Evolutionary conservation across 2,888 invertebrate genomes (phyloP).

Genomic region (Sinelater perroti): DNA sequence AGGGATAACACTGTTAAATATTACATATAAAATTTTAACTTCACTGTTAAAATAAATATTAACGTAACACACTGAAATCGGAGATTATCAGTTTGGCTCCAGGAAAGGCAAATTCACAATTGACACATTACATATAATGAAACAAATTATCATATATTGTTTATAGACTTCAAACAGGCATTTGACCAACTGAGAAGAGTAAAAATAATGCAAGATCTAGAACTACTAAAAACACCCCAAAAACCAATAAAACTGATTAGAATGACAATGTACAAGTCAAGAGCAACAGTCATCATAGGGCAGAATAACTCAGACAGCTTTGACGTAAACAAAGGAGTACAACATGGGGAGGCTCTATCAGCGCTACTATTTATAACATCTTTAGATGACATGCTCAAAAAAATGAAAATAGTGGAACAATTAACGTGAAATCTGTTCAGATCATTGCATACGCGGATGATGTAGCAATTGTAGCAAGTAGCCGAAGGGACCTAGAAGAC

Average conservation of each 20-base stretch:
- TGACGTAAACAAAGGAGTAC: neutral
- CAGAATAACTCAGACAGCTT: neutral
- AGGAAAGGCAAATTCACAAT: neutral
- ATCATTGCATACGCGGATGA: slow-evolving; percentile 1
- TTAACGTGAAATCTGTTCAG: neutral
- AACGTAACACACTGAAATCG: neutral
- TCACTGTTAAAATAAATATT: neutral
- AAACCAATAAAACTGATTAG: neutral
- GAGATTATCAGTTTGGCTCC: neutral
- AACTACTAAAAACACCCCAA: neutral
- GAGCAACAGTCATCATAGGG: too few species aligned
- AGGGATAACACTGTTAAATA: neutral
- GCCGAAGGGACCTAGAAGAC: neutral
- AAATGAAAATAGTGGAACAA: slow-evolving; percentile 6
- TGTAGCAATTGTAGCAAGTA: slow-evolving; percentile 1
- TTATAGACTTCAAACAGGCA: neutral
- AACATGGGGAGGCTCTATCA: neutral
- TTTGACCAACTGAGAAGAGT: slow-evolving; percentile 1
- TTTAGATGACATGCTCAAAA: neutral
- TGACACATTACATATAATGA: neutral
- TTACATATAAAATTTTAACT: neutral
- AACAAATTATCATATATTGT: too few species aligned
- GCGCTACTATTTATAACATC: too few species aligned
- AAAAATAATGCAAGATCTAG: neutral
- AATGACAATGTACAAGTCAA: slow-evolving; percentile 2